Conservation (phyloP, 2,888 invertebrate species). For the Drosophila nr. medialis region DNA sequence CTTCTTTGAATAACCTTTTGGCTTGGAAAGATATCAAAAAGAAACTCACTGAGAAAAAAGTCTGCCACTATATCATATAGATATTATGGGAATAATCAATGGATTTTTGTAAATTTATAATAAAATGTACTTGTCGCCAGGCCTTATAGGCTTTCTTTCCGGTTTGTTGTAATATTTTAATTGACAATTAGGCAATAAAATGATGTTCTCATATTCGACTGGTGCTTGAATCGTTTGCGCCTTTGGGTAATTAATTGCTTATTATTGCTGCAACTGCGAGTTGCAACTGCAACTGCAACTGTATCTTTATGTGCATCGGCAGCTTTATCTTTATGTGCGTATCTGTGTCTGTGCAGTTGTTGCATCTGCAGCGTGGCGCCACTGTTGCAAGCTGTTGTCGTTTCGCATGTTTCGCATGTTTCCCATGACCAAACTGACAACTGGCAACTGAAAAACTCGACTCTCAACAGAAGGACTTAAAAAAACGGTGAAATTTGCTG, state of each 20-base stretch:
- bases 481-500: neutral
- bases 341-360: conserved; percentile 27
- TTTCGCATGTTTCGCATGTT: conserved; percentile 15
- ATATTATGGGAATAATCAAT: neutral
- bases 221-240: conserved; percentile 41
- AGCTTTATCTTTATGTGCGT: neutral
- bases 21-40: no score
- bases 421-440: conserved; percentile 39
- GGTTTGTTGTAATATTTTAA: conserved; percentile 44
- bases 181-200: conserved; percentile 53
- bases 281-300: conserved; percentile 13
- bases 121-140: neutral
- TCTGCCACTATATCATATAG: neutral
- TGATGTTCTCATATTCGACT: conserved; percentile 46
- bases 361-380: conserved; percentile 37
- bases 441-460: neutral
- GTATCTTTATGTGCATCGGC: conserved; percentile 1
- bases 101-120: neutral
- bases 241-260: conserved; percentile 42
- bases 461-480: neutral
- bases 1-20: accelerated
- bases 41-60: accelerated
- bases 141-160: neutral
- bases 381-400: neutral
- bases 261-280: neutral